These are phyloP conservation scores for Cyprichromis sp. DNA, from an alignment of 2,113 vertebrate species.

Conservation along the genomic window DNA sequence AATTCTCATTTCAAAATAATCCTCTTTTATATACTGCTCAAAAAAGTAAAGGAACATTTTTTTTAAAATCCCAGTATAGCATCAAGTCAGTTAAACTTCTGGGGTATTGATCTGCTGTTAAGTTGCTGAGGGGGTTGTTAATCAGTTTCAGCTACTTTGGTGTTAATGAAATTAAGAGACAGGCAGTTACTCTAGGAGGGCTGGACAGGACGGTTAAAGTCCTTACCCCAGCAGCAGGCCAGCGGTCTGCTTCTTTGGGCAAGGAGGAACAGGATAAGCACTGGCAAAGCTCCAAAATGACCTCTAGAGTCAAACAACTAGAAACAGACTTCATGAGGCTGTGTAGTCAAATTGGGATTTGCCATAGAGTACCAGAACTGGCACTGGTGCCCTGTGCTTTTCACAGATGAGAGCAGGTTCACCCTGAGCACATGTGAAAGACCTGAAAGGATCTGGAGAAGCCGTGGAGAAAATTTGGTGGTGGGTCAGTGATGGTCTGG, in stretches of 20 bases:
- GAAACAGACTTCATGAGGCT: not conserved
- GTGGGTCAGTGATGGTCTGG: rapidly evolving
- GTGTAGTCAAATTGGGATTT: not conserved
- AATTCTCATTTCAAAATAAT: not conserved
- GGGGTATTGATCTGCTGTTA: not conserved
- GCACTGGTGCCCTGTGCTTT: not conserved
- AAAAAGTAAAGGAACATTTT: not conserved
- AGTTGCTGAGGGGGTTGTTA: not conserved
- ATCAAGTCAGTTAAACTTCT: not conserved
- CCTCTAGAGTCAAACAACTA: not conserved
- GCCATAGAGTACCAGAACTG: not conserved
- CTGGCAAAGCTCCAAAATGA: not conserved
- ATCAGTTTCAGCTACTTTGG: not conserved
- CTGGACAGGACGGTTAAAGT: not conserved
- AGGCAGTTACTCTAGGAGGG: not conserved
- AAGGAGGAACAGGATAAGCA: not conserved
- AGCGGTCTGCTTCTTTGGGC: not conserved
- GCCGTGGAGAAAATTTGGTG: not conserved
- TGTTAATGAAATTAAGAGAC: not conserved
- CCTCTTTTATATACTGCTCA: not conserved
- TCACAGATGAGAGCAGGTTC: not conserved
- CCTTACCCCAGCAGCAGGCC: not conserved
- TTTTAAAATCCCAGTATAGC: not conserved
- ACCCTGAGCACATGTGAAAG: not conserved
- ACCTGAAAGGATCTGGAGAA: not conserved